phyloP scores from a whole-genome alignment of 2,113 vertebrate genomes.

The Capricornis sumatraensis region DNA sequence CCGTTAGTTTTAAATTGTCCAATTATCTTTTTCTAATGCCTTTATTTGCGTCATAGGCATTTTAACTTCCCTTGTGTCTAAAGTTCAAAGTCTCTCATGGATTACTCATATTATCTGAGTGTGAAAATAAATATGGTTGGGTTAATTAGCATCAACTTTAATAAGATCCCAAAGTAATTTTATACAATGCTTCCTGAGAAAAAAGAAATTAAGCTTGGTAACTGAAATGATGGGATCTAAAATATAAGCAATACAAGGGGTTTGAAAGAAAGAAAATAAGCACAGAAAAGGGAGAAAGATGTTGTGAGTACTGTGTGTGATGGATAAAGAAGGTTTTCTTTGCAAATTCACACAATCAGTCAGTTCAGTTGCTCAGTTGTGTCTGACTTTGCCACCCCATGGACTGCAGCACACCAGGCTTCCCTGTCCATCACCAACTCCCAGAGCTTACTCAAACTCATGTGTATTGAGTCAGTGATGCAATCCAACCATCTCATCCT shows the following conservation, averaged over 20 bases:
- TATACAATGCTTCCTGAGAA: conserved; percentile 35
- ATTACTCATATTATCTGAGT: conserved; percentile 65
- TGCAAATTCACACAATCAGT: neutral
- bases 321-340: neutral
- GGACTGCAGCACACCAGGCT: neutral
- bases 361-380: neutral
- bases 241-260: neutral
- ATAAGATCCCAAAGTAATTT: conserved; percentile 65
- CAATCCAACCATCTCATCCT: neutral
- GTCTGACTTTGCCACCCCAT: neutral
- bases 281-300: neutral
- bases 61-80: conserved; percentile 56
- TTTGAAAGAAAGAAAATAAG: conserved; percentile 21
- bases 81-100: conserved; percentile 44
- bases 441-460: neutral
- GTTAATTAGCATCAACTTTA: conserved; percentile 67
- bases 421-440: neutral
- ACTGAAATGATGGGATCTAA: conserved; percentile 26
- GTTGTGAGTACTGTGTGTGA: neutral
- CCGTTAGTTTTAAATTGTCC: conserved; percentile 56
- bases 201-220: conserved; percentile 52
- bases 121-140: conserved; percentile 70
- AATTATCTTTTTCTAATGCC: conserved; percentile 53
- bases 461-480: neutral
- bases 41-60: conserved; percentile 59